Evolutionary conservation across 2,113 vertebrate species (phyloP).

Genomic region (Polypterus senegalus): DNA sequence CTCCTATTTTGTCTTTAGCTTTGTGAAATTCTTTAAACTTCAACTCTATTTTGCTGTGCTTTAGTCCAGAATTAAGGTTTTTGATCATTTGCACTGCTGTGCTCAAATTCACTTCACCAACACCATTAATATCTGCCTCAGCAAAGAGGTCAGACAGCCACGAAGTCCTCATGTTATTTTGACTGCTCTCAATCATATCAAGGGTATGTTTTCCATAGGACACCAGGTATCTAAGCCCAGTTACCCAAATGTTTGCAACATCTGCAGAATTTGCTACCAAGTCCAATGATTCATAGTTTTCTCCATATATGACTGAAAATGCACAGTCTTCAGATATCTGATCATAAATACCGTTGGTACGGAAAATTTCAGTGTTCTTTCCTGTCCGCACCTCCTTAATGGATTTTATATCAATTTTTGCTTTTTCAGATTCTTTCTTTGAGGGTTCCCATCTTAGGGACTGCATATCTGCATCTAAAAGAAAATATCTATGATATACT

Average conservation of each 20-base stretch:
- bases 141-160: slow-evolving; percentile 86
- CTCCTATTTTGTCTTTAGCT: slow-evolving; percentile 70
- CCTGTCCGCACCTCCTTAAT: slow-evolving; percentile 93
- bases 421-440: slow-evolving; percentile 94
- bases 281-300: slow-evolving; percentile 90
- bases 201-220: slow-evolving; percentile 91
- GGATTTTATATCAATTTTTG: slow-evolving; percentile 89
- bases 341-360: slow-evolving; percentile 88
- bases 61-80: slow-evolving; percentile 81
- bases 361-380: slow-evolving; percentile 93
- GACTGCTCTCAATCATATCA: slow-evolving; percentile 88
- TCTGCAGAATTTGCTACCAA: slow-evolving; percentile 93
- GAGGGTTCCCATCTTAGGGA: slow-evolving; percentile 91
- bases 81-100: slow-evolving; percentile 82
- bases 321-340: slow-evolving; percentile 97
- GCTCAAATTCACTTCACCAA: slow-evolving; percentile 65
- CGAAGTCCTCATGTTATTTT: slow-evolving; percentile 86
- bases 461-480: slow-evolving; percentile 93
- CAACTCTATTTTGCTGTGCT: slow-evolving; percentile 86
- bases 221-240: slow-evolving; percentile 87
- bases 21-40: slow-evolving; percentile 96
- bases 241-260: slow-evolving; percentile 92
- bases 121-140: slow-evolving; percentile 57
- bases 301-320: slow-evolving; percentile 88
- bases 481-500: slow-evolving; percentile 82